Base-by-base conservation (phyloP, 1,140 invertebrate species). In the Aphelenchoides fujianensis region DNA sequence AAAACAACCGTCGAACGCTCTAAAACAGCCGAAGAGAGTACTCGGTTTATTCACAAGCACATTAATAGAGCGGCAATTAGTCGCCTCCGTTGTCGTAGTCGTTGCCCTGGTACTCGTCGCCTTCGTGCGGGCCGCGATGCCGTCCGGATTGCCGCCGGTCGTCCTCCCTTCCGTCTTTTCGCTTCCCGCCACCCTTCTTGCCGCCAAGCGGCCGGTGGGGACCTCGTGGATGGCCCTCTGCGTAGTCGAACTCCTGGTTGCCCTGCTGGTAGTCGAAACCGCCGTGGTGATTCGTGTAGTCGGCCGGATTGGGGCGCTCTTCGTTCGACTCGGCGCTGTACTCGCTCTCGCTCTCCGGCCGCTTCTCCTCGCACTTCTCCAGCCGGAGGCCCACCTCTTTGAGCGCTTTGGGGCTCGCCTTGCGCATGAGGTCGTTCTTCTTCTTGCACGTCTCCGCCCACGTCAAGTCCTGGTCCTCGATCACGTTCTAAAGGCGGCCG, bases 401-500 rank as follows among this genome's bases (percentile, higher is more conserved):
- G 28, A 59, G 23, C 5, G 19, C 19, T 59, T 19, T 5, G 5
- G 5, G 5, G 5, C 19, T 59, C 19, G 55, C 55, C 19, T 59
- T 59, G 7, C 55, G 55, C 28, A 59, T 59, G 34, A 59, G 55
- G 5, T 59, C 55, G 55, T 59, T 59, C 19, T 59, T 59, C 5
- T 5, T 19, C 23, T 59, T 59, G 55, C 5, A 19, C 5, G 55
- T 59, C 34, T 59, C 5, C 5, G 23, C 5, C 55, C 55, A 59
- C 7, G 55, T 59, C 55, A 59, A 59, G 7, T 59, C 55, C 34
- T 59, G 5, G 19, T 59, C 55, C 34, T 59, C 55, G 34, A 59
- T 59, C 12, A 59, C 5, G 23, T 48, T 48, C 41, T 48, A 23
- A 48, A 48, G 23, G 23, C 41, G 23, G 12, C n/a, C n/a, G n/a